Percentiles rank a stretch among this genome's conserved stretches.
These are phyloP conservation scores for Saguinus imperator DNA, from an alignment of 2,113 vertebrate species.

Conservation along the genomic window DNA sequence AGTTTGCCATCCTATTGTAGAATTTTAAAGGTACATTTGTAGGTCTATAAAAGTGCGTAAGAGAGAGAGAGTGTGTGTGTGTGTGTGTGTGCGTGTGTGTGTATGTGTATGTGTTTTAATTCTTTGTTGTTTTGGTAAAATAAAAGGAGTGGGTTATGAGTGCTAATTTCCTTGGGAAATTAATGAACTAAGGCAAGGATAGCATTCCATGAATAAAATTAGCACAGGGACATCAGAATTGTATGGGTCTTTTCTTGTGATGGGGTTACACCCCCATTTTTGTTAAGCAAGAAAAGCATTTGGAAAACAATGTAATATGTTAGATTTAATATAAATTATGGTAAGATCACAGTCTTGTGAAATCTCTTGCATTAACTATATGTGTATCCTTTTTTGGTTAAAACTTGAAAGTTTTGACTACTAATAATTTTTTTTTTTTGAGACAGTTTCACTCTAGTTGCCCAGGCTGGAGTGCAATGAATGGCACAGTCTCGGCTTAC, in stretches of 20 bases:
- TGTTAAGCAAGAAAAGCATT: slow-evolving; percentile 1
- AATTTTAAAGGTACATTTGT: background rate
- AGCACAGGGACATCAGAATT: background rate
- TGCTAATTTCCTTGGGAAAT: background rate
- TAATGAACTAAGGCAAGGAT: background rate
- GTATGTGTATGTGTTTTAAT: background rate
- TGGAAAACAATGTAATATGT: background rate
- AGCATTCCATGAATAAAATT: background rate
- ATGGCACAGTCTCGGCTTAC: background rate
- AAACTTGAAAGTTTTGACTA: background rate
- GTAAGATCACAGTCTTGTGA: background rate
- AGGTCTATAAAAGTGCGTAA: background rate
- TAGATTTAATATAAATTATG: background rate
- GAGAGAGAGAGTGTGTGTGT: background rate
- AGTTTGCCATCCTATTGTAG: background rate
- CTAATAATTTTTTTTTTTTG: background rate
- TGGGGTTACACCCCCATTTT: background rate
- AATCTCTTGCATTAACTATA: background rate
- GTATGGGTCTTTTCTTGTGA: background rate
- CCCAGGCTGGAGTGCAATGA: background rate
- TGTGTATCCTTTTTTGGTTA: background rate
- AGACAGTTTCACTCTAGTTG: no score
- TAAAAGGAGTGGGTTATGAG: background rate
- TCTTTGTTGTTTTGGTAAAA: slow-evolving; percentile 49
- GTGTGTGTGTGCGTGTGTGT: background rate